Evolutionary conservation across 1,140 invertebrate genomes (phyloP), one percentile per base, ranked within the genome.

Genomic region (Theocolax elegans): DNA sequence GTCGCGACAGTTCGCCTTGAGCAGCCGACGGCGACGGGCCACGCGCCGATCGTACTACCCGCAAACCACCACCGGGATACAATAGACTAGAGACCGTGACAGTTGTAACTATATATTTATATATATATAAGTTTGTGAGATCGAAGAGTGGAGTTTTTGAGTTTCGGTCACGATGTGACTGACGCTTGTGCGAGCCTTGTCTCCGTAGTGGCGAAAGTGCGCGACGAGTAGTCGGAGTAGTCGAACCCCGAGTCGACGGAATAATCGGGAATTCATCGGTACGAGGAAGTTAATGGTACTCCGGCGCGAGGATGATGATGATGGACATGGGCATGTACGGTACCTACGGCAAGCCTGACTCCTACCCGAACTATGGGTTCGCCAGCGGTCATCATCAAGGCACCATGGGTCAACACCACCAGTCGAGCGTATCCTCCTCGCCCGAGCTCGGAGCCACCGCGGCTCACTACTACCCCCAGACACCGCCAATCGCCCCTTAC

Each of bases 251-350:
- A n/a, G n/a, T n/a, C n/a, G n/a, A n/a, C n/a, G n/a, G n/a, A n/a
- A n/a, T n/a, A n/a, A n/a, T n/a, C n/a, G 29, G 10, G n/a, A 46
- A 46, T 8, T 46, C n/a, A n/a, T 59, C 21, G 65, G 23, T 46
- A 42, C 13, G 44, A 59, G 6, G 17, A 25, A 46, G 48, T 76
- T 81, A 72, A 80, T 80, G 76, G 76, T 73, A 73, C 75, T 75
- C 72, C 54, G 64, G 65, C 51, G 76, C 78, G 79, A 87, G 81
- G 81, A 89, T 88, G 88, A 89, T 89, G 86, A 91, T 88, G 89
- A 91, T 91, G 90, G 90, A 91, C 88, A 88, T 91, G 85, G 87
- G 89, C 83, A 91, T 92, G 90, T 92, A 90, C 86, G 89, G 89
- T 76, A 86, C 86, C 74, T 88, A 87, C 79, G 87, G 87, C 77